These are phyloP conservation scores for Bujurquina vittata DNA, from an alignment of 2,113 vertebrate species.

Conservation along the genomic window DNA sequence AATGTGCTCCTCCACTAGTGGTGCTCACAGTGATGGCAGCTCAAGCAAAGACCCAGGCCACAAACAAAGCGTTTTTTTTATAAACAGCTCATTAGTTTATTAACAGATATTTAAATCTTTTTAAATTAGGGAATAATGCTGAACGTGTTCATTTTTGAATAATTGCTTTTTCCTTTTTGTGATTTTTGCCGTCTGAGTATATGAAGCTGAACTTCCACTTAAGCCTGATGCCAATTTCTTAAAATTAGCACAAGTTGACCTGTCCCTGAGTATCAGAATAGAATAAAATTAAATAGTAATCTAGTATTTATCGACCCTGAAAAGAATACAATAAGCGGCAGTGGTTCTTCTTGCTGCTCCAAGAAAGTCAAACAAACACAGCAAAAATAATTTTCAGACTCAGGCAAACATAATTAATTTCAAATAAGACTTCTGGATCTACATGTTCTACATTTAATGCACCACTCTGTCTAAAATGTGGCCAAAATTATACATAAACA, in stretches of 20 bases:
- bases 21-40: constrained; percentile 17
- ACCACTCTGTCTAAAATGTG: background rate
- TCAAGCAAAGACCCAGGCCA: background rate
- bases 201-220: background rate
- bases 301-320: background rate
- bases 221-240: background rate
- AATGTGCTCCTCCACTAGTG: constrained; percentile 7
- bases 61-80: background rate
- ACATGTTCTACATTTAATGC: background rate
- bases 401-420: background rate
- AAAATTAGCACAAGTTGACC: background rate
- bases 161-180: background rate
- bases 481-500: constrained; percentile 35
- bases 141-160: background rate
- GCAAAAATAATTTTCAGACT: background rate
- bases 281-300: background rate
- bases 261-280: background rate
- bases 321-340: background rate
- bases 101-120: background rate
- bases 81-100: background rate
- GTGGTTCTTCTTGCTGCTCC: background rate
- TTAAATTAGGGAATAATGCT: background rate
- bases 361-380: background rate
- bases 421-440: background rate
- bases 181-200: background rate